phyloP scores from a whole-genome alignment of 2,888 invertebrate species.

The Orgyia antiqua region DNA sequence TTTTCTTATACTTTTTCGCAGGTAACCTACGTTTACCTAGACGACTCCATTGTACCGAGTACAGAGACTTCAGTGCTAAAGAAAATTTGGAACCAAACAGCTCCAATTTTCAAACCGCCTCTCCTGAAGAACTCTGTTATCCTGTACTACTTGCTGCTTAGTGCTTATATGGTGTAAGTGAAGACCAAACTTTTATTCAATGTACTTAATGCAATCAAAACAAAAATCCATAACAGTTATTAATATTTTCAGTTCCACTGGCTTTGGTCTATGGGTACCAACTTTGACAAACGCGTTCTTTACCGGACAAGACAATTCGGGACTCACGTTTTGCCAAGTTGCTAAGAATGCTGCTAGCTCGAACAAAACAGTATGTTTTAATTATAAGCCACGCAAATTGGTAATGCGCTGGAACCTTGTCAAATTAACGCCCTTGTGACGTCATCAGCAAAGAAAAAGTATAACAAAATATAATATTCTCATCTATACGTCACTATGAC shows the following conservation, averaged over 20 bases:
- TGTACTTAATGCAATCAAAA: no score
- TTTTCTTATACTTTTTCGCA: no score
- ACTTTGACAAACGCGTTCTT: slow-evolving; percentile 61
- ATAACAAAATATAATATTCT: no score
- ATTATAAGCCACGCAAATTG: no score
- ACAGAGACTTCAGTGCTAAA: slow-evolving; percentile 31
- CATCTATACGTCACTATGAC: no score
- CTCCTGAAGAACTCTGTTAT: slow-evolving; percentile 50
- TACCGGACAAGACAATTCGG: slow-evolving; percentile 36
- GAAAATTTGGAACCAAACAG: slow-evolving; percentile 61
- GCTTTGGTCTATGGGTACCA: slow-evolving; percentile 63
- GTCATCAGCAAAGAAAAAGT: no score
- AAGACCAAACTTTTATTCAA: no score
- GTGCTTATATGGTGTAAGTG: slow-evolving; percentile 64
- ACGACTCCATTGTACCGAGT: slow-evolving; percentile 28
- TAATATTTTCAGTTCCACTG: slow-evolving; percentile 43
- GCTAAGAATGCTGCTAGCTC: slow-evolving; percentile 39
- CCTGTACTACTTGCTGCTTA: slow-evolving; percentile 53
- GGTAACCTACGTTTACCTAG: slow-evolving; percentile 40
- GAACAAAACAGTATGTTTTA: neutral
- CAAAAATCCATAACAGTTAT: no score
- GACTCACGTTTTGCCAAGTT: slow-evolving; percentile 54
- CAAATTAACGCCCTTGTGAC: no score
- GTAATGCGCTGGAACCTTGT: no score
- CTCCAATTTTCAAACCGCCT: slow-evolving; percentile 49